Evolutionary conservation across 1,140 invertebrate genomes (phyloP).

Genomic region (Heterodera carotae): DNA sequence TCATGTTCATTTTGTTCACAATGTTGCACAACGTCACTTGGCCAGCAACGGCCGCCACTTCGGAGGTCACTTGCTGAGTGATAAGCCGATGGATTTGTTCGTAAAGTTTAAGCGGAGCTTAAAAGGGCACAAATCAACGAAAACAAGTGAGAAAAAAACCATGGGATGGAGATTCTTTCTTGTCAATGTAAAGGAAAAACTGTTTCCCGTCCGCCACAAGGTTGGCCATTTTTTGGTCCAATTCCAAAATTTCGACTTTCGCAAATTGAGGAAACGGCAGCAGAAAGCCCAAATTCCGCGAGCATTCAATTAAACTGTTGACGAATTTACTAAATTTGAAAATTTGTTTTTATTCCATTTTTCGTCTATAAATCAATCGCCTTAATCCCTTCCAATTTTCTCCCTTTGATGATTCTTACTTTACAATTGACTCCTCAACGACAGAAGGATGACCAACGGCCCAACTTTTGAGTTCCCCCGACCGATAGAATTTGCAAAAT

Average conservation of each 20-base stretch:
- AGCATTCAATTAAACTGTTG: slow-evolving; percentile 1
- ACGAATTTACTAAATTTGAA: slow-evolving; percentile 23
- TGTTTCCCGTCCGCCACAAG: slow-evolving; percentile 10
- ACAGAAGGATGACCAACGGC: slow-evolving; percentile 4
- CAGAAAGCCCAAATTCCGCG: slow-evolving; percentile 15
- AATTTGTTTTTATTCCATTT: neutral
- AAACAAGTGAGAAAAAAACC: slow-evolving; percentile 18
- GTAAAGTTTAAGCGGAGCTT: slow-evolving; percentile 25
- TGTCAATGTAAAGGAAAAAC: slow-evolving; percentile 36
- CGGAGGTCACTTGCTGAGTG: slow-evolving; percentile 35
- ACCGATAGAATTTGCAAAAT: slow-evolving; percentile 8
- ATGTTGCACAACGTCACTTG: slow-evolving; percentile 35
- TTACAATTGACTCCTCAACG: neutral
- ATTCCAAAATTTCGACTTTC: slow-evolving; percentile 16
- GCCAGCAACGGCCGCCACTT: slow-evolving; percentile 13
- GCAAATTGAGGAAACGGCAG: slow-evolving; percentile 22
- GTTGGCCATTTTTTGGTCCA: slow-evolving; percentile 2
- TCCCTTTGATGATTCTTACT: neutral
- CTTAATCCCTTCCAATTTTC: neutral
- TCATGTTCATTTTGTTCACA: slow-evolving; percentile 42
- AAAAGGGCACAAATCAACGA: slow-evolving; percentile 14
- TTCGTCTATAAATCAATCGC: neutral
- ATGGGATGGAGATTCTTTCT: slow-evolving; percentile 24
- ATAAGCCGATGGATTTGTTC: slow-evolving; percentile 28
- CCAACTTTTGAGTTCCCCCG: slow-evolving; percentile 22